Conservation (phyloP, 2,797 vertebrate genomes). For the Eurystomus glaucurus region DNA sequence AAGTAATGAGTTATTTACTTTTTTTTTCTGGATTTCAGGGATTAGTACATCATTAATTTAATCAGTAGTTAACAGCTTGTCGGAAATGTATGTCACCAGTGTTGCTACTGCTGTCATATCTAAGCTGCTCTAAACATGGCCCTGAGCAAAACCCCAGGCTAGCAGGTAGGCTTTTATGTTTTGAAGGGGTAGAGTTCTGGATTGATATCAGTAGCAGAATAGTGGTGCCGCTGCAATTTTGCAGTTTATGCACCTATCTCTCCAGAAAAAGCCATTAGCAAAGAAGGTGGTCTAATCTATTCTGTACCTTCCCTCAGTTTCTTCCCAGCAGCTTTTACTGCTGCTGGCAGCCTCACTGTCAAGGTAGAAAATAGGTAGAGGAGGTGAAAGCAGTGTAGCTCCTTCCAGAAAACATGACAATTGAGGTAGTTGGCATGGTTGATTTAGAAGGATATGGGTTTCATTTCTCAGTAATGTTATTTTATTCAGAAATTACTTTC, state of each 20-base stretch:
- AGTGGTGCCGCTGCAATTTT: neutral
- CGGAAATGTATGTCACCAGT: neutral
- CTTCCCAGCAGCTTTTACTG: neutral
- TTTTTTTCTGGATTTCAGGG: slow-evolving; percentile 30
- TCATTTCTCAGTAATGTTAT: neutral
- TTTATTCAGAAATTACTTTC: slow-evolving; percentile 28
- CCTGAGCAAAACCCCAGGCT: neutral
- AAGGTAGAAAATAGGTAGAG: neutral
- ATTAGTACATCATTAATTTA: slow-evolving; percentile 19
- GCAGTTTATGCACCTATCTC: neutral
- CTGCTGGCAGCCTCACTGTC: neutral
- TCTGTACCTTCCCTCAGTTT: neutral
- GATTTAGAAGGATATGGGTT: neutral
- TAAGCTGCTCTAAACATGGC: neutral
- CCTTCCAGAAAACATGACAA: neutral
- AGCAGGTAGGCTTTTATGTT: neutral
- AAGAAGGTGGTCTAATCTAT: neutral
- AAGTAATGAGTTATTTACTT: slow-evolving; percentile 84
- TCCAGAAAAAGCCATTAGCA: neutral
- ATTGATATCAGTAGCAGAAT: neutral
- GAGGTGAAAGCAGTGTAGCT: neutral
- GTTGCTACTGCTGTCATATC: neutral
- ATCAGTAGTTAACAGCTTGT: neutral
- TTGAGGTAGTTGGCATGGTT: neutral
- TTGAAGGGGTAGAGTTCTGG: neutral